Evolutionary conservation across 2,797 vertebrate genomes (phyloP), one percentile per base, ranked within the genome.

Genomic region (Urosaurus nigricauda): DNA sequence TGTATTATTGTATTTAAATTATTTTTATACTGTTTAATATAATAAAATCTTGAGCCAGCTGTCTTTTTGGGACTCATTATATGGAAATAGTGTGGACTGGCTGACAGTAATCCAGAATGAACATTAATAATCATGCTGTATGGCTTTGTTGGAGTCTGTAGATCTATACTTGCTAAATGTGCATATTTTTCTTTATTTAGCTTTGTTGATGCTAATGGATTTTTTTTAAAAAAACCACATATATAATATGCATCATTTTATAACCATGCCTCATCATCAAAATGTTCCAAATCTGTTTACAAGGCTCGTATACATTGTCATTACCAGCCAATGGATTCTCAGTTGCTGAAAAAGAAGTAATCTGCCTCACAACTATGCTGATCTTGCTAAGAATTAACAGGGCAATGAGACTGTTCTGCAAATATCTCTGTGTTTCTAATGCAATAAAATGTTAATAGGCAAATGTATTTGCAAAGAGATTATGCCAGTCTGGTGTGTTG

Each of bases 391-490:
- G 71, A 92, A 85, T 35, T 26, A 32, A 65, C 70, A 43, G 68
- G 51, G 84, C 79, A 85, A 40, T 84, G 43, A 2, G 26, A 90
- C 86, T 9, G 77, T 87, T 87, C 84, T 53, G 65, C 1, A 83
- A 43, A 88, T 70, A 26, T 16, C 58, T 90, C 32, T 83, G 47
- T 93, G 7, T 87, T 90, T 92, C 43, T 2, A 80, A 60, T 92
- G 9, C 81, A 85, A 77, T 87, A 5, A 88, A 85, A 80, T 70
- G 29, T 79, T 85, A 37, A 63, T 26, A 53, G 83, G 85, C 87
- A 29, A 85, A 17, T 87, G 70, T 90, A 90, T 85, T 87, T 89
- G n/a, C 43, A 88, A 94, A 90, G 56, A 43, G 84, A 26, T 47
- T 4, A 19, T 35, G 8, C 91, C 37, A 8, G 2, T 65, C 65